Evolutionary conservation across 2,888 invertebrate genomes (phyloP).

Genomic region (Hofmannophila pseudospretella): DNA sequence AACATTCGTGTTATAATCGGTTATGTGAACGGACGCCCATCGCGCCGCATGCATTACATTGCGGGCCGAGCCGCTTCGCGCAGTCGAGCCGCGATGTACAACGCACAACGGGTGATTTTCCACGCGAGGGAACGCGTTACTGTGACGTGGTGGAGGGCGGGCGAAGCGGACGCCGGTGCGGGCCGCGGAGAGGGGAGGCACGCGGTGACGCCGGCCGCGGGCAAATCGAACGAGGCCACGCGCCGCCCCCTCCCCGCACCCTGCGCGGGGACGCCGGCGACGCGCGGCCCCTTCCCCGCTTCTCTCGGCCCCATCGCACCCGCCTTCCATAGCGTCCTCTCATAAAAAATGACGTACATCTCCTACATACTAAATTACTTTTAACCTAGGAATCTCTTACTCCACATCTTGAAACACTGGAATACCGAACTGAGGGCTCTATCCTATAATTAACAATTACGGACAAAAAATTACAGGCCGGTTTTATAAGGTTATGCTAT

Average conservation of each 20-base stretch:
- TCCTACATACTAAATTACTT: conserved; percentile 69
- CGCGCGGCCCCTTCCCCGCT: conserved; percentile 30
- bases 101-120: conserved; percentile 51
- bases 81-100: conserved; percentile 46
- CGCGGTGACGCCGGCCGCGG: conserved; percentile 30
- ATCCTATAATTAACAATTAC: conserved; percentile 67
- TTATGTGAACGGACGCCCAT: conserved; percentile 28
- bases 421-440: conserved; percentile 63
- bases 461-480: conserved; percentile 68
- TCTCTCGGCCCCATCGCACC: conserved; percentile 35
- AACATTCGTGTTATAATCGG: conserved; percentile 36
- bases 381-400: conserved; percentile 74
- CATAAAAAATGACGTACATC: conserved; percentile 65
- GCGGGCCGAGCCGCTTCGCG: conserved; percentile 24
- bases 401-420: conserved; percentile 65
- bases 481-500: conserved; percentile 51
- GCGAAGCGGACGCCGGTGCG: conserved; percentile 34
- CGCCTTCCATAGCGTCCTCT: conserved; percentile 51
- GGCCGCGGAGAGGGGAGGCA: conserved; percentile 40
- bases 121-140: conserved; percentile 57
- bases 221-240: conserved; percentile 76
- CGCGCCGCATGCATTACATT: conserved; percentile 34
- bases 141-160: conserved; percentile 50
- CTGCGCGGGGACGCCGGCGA: conserved; percentile 32
- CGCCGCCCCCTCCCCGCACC: conserved; percentile 44